A percentile compares a stretch with the other conserved stretches of the same genome.
phyloP scores from a whole-genome alignment of 2,113 vertebrate species.

The Zosterops pallidus region DNA sequence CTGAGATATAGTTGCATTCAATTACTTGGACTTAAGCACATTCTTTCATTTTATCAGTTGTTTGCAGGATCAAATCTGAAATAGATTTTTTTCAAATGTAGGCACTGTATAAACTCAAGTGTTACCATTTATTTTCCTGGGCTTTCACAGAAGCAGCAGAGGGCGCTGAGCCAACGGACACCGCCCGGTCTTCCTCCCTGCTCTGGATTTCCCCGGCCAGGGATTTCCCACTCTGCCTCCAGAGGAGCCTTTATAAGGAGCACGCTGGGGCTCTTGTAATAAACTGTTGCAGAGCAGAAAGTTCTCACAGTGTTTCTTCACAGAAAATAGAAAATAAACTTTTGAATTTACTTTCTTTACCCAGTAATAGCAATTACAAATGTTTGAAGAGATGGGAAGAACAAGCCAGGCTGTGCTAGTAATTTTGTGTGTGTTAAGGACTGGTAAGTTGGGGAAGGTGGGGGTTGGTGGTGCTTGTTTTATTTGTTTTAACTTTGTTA shows the following conservation, averaged over 20 bases:
- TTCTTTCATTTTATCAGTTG: not conserved
- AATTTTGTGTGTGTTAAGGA: not conserved
- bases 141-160: not conserved
- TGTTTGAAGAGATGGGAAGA: slow-evolving; percentile 6
- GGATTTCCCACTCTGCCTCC: not conserved
- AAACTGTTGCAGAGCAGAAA: not conserved
- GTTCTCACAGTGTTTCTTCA: not conserved
- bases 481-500: not conserved
- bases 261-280: fast-evolving
- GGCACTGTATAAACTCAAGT: no score
- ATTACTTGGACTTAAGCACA: not conserved
- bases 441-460: slow-evolving; percentile 32
- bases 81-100: not conserved
- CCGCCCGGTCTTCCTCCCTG: not conserved
- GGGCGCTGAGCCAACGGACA: not conserved
- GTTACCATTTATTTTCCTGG: fast-evolving
- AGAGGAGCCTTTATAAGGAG: slow-evolving; percentile 8
- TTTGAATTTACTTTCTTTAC: not conserved
- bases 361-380: not conserved
- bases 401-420: not conserved
- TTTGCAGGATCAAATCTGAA: not conserved
- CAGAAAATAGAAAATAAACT: not conserved
- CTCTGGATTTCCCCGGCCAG: not conserved
- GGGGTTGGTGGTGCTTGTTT: not conserved
- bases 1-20: not conserved